Base-by-base conservation (phyloP, 1,140 invertebrate species). In the Macrostomum lignano region DNA sequence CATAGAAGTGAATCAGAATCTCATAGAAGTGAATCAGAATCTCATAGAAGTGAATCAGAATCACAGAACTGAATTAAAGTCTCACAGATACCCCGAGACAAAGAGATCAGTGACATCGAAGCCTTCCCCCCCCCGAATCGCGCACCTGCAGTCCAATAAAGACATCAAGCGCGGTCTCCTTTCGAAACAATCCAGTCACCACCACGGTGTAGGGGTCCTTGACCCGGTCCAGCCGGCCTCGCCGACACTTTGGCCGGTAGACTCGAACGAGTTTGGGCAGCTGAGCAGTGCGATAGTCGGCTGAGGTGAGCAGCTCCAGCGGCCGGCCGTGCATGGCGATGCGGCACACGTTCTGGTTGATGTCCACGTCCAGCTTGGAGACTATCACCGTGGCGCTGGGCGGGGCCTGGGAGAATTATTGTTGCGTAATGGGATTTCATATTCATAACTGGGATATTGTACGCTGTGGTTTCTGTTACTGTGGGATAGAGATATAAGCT, bases 331-430 rank as follows among this genome's bases (percentile, higher is more conserved):
- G 63, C 46, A 74, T 75, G 0, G 70, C 70, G 17, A 75, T 47
- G 5, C 73, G 59, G 46, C 73, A 75, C 7, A 52, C 49, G 44
- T 61, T 68, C 2, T 63, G 57, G 42, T 71, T 58, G 26, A 66
- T 60, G 44, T 71, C 66, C 31, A 65, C 63, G 49, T 74, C 72
- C 9, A 75, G 50, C 42, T 67, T 69, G 11, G 70, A 72, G n/a
- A 66, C 70, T 46, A 75, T 72, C n/a, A 72, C 40, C 10, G n/a
- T n/a, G n/a, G n/a, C n/a, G n/a, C n/a, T n/a, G n/a, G n/a, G n/a
- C n/a, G n/a, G n/a, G n/a, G n/a, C n/a, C n/a, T n/a, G n/a, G n/a
- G n/a, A n/a, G n/a, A n/a, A n/a, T n/a, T n/a, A n/a, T n/a, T n/a
- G n/a, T n/a, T n/a, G n/a, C n/a, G n/a, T n/a, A n/a, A n/a, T n/a